Conservation (phyloP, 2,113 vertebrate species). For the Hepsetus odoe region DNA sequence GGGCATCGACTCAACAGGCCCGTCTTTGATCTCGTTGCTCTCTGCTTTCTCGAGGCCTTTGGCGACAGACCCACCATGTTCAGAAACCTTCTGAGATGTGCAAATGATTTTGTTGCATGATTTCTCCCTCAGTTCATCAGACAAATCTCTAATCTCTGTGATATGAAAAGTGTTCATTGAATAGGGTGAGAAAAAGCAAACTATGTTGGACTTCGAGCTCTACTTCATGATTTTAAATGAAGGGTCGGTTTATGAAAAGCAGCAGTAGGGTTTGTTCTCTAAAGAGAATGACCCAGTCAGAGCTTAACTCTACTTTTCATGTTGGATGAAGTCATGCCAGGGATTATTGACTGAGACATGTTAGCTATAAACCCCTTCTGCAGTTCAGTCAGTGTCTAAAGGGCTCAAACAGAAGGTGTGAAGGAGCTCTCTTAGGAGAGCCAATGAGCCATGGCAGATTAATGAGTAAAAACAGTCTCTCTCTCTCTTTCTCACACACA, state of each 20-base stretch:
- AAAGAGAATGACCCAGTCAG: constrained; percentile 4
- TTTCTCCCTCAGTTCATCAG: background rate
- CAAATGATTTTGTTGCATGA: background rate
- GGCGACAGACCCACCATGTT: background rate
- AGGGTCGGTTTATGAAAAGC: background rate
- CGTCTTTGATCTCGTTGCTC: constrained; percentile 51
- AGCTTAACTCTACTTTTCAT: constrained; percentile 27
- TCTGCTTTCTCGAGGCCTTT: constrained; percentile 9
- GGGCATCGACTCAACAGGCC: constrained; percentile 40
- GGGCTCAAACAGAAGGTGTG: constrained; percentile 23
- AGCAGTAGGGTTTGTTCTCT: background rate
- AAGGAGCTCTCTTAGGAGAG: constrained; percentile 12
- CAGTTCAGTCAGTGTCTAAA: constrained; percentile 13
- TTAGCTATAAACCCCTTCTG: constrained; percentile 4
- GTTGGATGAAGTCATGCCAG: constrained; percentile 28
- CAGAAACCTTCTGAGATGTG: constrained; percentile 3
- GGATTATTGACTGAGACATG: constrained; percentile 33
- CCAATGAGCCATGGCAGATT: constrained; percentile 37
- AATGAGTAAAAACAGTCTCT: constrained; percentile 14
- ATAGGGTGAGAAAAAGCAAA: background rate
- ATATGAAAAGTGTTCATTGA: background rate
- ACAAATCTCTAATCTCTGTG: background rate
- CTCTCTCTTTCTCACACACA: background rate
- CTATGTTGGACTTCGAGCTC: background rate
- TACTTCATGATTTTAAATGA: background rate